Percentiles rank a stretch among this genome's conserved stretches.
Conservation (phyloP, 2,797 vertebrate species). For the Kryptopterus vitreolus region DNA sequence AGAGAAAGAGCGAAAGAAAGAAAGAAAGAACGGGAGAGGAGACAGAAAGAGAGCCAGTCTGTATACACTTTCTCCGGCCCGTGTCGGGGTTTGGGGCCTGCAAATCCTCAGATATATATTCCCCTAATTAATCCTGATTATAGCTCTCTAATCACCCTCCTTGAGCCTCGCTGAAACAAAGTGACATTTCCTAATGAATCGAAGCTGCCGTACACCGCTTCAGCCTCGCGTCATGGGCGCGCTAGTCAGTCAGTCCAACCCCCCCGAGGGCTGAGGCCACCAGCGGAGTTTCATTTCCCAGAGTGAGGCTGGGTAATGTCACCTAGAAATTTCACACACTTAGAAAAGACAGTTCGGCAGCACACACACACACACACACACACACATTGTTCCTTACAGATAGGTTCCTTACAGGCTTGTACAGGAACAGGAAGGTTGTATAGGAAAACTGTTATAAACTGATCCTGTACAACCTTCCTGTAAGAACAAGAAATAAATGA, state of each 20-base stretch:
- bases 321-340: slow-evolving; percentile 24
- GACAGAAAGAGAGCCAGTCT: slow-evolving; percentile 23
- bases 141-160: slow-evolving; percentile 74
- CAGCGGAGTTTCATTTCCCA: slow-evolving; percentile 43
- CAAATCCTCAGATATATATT: slow-evolving; percentile 78
- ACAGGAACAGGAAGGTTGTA: too few relatives aligned
- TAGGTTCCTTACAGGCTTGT: too few relatives aligned
- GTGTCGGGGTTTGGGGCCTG: slow-evolving; percentile 62
- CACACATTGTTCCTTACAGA: too few relatives aligned
- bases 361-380: background rate
- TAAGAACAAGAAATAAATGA: too few relatives aligned
- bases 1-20: slow-evolving; percentile 25
- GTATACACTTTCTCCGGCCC: slow-evolving; percentile 52
- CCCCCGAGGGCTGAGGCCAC: slow-evolving; percentile 37
- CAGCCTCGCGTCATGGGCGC: slow-evolving; percentile 53
- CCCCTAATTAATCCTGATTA: slow-evolving; percentile 80
- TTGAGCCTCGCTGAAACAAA: slow-evolving; percentile 70
- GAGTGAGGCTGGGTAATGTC: slow-evolving; percentile 40
- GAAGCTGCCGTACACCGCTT: slow-evolving; percentile 69
- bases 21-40: slow-evolving; percentile 34
- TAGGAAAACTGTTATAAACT: too few relatives aligned
- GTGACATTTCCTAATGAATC: slow-evolving; percentile 79
- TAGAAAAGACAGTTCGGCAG: slow-evolving; percentile 30
- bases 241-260: slow-evolving; percentile 36
- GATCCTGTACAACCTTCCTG: too few relatives aligned